Conservation (phyloP, 2,888 invertebrate species). For the Ormia ochracea region DNA sequence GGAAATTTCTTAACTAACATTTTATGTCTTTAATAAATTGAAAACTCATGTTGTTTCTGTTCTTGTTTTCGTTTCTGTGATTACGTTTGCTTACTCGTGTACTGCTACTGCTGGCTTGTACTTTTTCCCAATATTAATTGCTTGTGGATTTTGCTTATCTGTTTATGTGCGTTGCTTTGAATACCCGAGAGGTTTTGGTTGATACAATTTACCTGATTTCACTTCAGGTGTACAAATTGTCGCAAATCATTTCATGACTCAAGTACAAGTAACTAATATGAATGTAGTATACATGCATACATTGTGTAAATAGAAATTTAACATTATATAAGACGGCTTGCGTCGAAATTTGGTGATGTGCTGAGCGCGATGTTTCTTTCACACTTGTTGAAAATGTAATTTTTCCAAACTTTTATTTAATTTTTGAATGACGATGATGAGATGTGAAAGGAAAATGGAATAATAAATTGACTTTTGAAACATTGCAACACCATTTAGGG, state of each 20-base stretch:
- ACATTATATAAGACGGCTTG: neutral
- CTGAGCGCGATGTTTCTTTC: neutral
- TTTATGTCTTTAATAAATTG: slow-evolving; percentile 37
- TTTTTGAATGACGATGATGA: neutral
- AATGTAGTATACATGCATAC: slow-evolving; percentile 4
- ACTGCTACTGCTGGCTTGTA: neutral
- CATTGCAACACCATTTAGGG: neutral
- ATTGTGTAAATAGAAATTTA: slow-evolving; percentile 18
- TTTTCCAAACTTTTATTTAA: neutral
- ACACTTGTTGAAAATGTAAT: neutral
- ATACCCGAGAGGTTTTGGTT: slow-evolving; percentile 38
- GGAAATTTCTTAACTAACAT: neutral
- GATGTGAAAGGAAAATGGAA: neutral
- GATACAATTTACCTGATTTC: slow-evolving; percentile 46
- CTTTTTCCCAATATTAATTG: slow-evolving; percentile 38
- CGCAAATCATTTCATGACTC: slow-evolving; percentile 33
- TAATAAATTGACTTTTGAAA: slow-evolving; percentile 19
- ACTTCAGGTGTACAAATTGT: slow-evolving; percentile 30
- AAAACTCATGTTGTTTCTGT: slow-evolving; percentile 3
- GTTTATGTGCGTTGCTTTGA: slow-evolving; percentile 40
- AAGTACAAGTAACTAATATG: slow-evolving; percentile 4
- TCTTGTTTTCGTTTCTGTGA: neutral
- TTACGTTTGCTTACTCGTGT: too few species aligned
- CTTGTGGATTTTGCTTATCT: slow-evolving; percentile 33
- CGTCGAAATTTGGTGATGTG: neutral